Base-by-base conservation (phyloP, 2,797 vertebrate genomes). In the Cuculus canorus region DNA sequence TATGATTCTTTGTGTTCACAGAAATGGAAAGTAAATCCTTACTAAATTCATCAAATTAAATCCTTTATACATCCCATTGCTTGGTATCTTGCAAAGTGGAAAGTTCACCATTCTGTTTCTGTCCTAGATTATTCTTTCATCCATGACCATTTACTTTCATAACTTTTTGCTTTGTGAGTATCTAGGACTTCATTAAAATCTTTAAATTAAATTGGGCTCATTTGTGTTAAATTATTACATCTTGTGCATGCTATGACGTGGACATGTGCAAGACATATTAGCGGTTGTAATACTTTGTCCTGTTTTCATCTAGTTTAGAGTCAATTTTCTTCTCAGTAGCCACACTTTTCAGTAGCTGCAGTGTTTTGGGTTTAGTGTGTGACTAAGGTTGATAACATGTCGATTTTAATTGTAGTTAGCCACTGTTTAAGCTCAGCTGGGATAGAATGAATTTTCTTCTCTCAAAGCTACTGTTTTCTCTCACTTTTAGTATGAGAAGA, bases 11-110 rank as follows among this genome's bases (percentile, higher is more conserved):
- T 56, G 53, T 83, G 25, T 82, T 93, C 87, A 61, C 37, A 92
- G 35, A 92, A 94, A 77, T 41, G 39, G 52, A 86, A 92, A 88
- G 43, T 22, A 95, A 88, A 89, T 82, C 60, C 65, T 82, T 88
- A 76, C n/a, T 91, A 85, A 89, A 90, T 33, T 85, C 4, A 54
- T 68, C 37, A 82, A 3, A 89, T 89, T 59, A 69, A 65, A 90
- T 66, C n/a, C 47, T 91, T 72, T 13, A 33, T 73, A 53, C 30
- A 52, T 75, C 41, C 53, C 37, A 27, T 43, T 93, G 32, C 30
- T 78, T 68, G 37, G 7, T 77, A 8, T 80, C 37, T 89, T 87
- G 57, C 66, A 63, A 32, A 8, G 18, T 53, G 48, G 60, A 93
- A 82, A 93, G 92, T 33, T 28, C 45, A 35, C 61, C 21, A 2